phyloP scores from a whole-genome alignment of 2,888 invertebrate genomes.

The Oscheius onirici region DNA sequence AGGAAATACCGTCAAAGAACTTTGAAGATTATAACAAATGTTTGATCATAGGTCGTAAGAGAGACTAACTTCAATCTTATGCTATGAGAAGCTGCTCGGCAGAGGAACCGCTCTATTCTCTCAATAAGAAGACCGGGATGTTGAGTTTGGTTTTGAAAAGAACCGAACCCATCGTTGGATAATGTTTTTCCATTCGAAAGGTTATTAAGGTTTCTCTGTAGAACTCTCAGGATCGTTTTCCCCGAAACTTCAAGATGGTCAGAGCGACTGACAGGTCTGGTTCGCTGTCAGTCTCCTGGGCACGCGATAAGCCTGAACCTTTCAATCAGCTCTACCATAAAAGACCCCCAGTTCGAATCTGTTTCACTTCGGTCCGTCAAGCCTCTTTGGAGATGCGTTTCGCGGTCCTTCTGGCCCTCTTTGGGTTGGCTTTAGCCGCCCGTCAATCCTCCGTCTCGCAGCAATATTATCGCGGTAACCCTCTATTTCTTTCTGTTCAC shows the following conservation, averaged over 20 bases:
- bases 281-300: not conserved
- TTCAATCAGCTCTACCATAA: constrained; percentile 16
- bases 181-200: too few relatives aligned
- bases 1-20: not conserved
- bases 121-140: too few relatives aligned
- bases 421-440: constrained; percentile 30
- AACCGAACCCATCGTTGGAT: too few relatives aligned
- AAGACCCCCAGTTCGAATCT: not conserved
- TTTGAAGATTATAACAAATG: too few relatives aligned
- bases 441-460: constrained; percentile 4
- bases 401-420: constrained; percentile 30
- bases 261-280: not conserved
- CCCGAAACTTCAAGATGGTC: not conserved
- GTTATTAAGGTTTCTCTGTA: too few relatives aligned
- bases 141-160: too few relatives aligned
- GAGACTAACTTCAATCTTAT: too few relatives aligned
- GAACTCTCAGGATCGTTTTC: too few relatives aligned
- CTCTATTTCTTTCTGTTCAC: not conserved
- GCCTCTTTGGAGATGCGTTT: constrained; percentile 20
- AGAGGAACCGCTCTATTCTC: too few relatives aligned
- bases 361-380: constrained; percentile 11
- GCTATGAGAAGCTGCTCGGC: too few relatives aligned
- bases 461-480: constrained; percentile 35
- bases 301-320: not conserved
- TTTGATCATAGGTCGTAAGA: too few relatives aligned